Conservation (phyloP, 2,797 vertebrate species). For the Gymnocypris eckloni region DNA sequence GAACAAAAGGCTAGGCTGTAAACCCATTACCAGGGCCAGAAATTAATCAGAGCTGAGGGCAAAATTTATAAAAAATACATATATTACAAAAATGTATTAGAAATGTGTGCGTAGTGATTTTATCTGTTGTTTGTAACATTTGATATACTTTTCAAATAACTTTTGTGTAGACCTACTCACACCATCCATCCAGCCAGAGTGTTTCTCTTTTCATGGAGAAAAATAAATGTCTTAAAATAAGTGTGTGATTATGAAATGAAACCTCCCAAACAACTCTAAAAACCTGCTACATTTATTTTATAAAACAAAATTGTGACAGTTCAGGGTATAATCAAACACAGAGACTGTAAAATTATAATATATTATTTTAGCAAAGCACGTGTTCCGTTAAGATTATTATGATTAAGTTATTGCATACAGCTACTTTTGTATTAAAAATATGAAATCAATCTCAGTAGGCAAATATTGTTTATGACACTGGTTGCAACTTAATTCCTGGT, state of each 20-base stretch:
- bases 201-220: not conserved
- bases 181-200: not conserved
- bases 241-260: not conserved
- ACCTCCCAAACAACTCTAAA: not conserved
- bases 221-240: not conserved
- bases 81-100: not conserved
- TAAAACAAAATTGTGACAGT: not conserved
- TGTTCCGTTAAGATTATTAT: not conserved
- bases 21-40: not conserved
- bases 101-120: not conserved
- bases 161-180: not conserved
- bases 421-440: not conserved
- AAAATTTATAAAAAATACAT: not conserved
- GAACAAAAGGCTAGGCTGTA: not conserved
- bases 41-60: not conserved
- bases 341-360: not conserved
- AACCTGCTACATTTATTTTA: not conserved
- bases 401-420: not conserved
- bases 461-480: not conserved
- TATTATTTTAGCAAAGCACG: conserved; percentile 2
- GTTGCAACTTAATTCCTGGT: not conserved
- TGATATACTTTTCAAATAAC: not conserved
- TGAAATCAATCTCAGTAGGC: not conserved
- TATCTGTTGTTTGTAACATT: not conserved
- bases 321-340: not conserved